Evolutionary conservation across 2,113 vertebrate genomes (phyloP).

Genomic region (Campylomormyrus tamandua): DNA sequence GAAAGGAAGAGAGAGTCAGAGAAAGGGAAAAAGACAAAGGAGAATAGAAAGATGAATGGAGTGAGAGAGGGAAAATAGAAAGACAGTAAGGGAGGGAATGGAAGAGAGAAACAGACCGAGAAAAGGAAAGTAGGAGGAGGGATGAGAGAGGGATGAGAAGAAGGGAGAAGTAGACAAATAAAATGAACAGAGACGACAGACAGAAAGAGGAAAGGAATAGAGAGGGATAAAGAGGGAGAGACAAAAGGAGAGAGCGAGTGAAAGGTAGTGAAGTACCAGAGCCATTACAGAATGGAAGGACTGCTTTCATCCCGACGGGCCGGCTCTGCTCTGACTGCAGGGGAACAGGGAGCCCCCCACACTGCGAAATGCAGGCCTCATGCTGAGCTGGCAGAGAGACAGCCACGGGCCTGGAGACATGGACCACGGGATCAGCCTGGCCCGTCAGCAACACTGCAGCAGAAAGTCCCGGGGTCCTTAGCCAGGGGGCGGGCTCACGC

Average conservation of each 20-base stretch:
- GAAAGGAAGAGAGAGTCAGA: not conserved
- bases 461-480: not conserved
- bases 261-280: not conserved
- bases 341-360: conserved; percentile 40
- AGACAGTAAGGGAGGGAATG: not conserved
- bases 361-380: conserved; percentile 28
- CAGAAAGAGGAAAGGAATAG: not conserved
- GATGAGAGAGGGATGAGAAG: not conserved
- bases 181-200: not conserved
- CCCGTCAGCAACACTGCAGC: not conserved
- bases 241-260: not conserved
- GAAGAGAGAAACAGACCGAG: not conserved
- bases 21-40: not conserved
- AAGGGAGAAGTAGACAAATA: not conserved
- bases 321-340: conserved; percentile 55
- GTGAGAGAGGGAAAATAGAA: not conserved
- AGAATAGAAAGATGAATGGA: not conserved
- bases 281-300: not conserved
- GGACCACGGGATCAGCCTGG: not conserved
- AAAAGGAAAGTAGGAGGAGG: not conserved
- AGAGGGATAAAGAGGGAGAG: not conserved
- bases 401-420: not conserved
- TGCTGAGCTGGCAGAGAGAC: conserved; percentile 16
- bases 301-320: conserved; percentile 41
- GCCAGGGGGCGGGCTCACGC: not conserved